Conservation (phyloP, 2,113 vertebrate genomes). For the Forbesichthys papilliferus region DNA sequence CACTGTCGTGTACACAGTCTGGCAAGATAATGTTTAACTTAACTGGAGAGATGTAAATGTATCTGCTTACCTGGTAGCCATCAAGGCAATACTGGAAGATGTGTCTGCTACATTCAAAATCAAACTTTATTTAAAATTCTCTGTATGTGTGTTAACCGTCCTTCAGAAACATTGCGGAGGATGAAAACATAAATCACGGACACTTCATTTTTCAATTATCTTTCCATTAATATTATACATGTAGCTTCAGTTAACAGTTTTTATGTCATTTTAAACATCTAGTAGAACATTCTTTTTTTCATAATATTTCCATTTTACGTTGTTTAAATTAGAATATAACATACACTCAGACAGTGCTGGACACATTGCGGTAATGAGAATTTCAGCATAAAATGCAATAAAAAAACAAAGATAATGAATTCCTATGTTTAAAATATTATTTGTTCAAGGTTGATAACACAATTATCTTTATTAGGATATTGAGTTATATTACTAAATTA, state of each 20-base stretch:
- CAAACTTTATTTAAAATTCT: constrained; percentile 20
- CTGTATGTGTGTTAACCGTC: constrained; percentile 20
- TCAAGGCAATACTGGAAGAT: not conserved
- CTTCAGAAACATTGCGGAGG: constrained; percentile 12
- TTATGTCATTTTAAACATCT: constrained; percentile 13
- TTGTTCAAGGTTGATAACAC: too few species aligned
- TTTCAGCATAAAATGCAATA: not conserved
- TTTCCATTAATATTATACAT: constrained; percentile 21
- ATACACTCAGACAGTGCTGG: not conserved
- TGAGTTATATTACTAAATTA: constrained; percentile 12
- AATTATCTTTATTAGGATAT: not conserved
- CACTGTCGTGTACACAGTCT: constrained; percentile 19
- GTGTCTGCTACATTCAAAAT: constrained; percentile 22
- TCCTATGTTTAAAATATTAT: not conserved
- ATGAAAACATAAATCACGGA: not conserved
- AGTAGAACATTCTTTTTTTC: constrained; percentile 13
- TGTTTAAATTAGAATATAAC: not conserved
- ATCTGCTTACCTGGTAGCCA: constrained; percentile 19
- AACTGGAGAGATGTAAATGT: constrained; percentile 6
- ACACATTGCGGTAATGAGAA: constrained; percentile 17
- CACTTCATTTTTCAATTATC: not conserved
- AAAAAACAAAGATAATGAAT: constrained; percentile 8
- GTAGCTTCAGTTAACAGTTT: constrained; percentile 13
- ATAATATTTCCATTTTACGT: constrained; percentile 12
- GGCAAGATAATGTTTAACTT: constrained; percentile 18